Evolutionary conservation across 2,113 vertebrate species (phyloP).

Genomic region (Malaclemys terrapin): DNA sequence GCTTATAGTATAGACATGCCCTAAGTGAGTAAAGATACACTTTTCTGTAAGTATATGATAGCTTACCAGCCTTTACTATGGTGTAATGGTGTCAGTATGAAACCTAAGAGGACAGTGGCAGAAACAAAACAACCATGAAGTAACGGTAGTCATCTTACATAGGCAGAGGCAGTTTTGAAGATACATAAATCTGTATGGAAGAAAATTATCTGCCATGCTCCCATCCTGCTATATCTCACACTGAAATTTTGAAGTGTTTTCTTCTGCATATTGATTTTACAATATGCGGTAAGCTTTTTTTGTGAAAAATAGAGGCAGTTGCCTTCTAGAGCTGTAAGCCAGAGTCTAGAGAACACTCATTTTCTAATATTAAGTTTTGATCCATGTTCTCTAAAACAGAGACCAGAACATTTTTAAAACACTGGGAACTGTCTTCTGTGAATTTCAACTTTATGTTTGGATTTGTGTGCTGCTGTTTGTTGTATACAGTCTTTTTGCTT

Average conservation of each 20-base stretch:
- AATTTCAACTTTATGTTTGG: background rate
- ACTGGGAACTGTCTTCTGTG: background rate
- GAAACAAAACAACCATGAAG: background rate
- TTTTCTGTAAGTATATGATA: too few species aligned
- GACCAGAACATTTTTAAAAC: background rate
- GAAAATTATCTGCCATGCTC: rapidly evolving
- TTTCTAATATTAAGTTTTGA: background rate
- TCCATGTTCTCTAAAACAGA: background rate
- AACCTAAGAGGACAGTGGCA: background rate
- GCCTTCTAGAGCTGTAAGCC: background rate
- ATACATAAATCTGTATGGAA: background rate
- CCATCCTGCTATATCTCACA: background rate
- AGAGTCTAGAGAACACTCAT: background rate
- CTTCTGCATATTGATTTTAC: rapidly evolving
- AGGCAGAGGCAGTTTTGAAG: background rate
- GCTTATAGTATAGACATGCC: too few species aligned
- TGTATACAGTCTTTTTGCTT: background rate
- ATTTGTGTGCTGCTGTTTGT: background rate
- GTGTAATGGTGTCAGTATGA: background rate
- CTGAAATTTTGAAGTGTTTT: background rate
- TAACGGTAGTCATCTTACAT: too few species aligned
- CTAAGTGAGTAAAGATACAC: too few species aligned
- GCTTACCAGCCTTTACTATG: too few species aligned
- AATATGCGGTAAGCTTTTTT: background rate
- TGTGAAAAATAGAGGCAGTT: background rate